Base-by-base conservation (phyloP, 2,797 vertebrate species). In the Poecilia velifera region DNA sequence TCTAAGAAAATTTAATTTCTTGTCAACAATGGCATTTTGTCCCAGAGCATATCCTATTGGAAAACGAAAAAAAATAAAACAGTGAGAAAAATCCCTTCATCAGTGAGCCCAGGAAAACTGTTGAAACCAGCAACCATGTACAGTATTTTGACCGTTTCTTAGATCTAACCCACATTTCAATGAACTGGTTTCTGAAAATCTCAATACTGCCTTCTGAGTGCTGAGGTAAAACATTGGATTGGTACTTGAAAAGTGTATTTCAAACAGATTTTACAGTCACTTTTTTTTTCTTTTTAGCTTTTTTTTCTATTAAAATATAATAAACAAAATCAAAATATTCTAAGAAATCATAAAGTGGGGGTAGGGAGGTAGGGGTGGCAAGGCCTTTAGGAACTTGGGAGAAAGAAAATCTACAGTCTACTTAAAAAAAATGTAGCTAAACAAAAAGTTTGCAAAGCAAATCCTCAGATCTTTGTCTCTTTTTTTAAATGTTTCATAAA, bases 1-100 rank as follows among this genome's bases (percentile, higher is more conserved):
- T 89, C 90, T 92, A 92, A 76, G 90, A 84, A 92, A 92, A 87
- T 91, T 75, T 84, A 80, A 86, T 78, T 88, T 77, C 49, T 78
- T 47, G 89, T 92, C 93, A 94, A 94, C 90, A 76, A 95, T 94
- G 94, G 90, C 92, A 88, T 93, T 88, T 91, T 92, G 90, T 95
- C 92, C 92, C 90, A 91, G 93, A 95, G 93, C 88, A 88, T 89
- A 87, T 93, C 88, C 87, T 94, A 93, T 91, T 93, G 92, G 89
- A 94, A 53, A 73, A 53, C 0, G 1, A 90, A 64, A 34, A 16
- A 88, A 89, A 92, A 91, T 91, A 94, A 92, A 92, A 92, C 77
- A 73, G 77, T 90, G 83, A 89, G 84, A 91, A 90, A 91, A 87
- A 91, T 92, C 91, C 89, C 89, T 93, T 93, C 82, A 86, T 93